phyloP scores from a whole-genome alignment of 2,888 invertebrate species.

The Bembecia ichneumoniformis region DNA sequence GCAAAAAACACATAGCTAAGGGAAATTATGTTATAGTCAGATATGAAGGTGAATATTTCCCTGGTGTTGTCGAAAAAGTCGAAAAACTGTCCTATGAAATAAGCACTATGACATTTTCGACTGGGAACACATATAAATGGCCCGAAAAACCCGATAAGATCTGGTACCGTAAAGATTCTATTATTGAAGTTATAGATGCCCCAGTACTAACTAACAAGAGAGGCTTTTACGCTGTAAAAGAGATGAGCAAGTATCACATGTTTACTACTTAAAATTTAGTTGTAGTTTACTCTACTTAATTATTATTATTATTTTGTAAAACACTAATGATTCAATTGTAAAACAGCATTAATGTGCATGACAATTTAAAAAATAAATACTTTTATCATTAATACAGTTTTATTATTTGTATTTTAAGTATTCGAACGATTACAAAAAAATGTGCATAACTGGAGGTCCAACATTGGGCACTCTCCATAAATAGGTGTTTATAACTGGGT shows the following conservation, averaged over 20 bases:
- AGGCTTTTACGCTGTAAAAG: conserved; percentile 6
- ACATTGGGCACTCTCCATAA: no score
- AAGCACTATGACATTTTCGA: conserved; percentile 6
- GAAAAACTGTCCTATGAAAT: conserved; percentile 3
- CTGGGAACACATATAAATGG: conserved; percentile 7
- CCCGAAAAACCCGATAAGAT: conserved; percentile 7
- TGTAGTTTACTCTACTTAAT: no score
- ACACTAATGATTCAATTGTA: no score
- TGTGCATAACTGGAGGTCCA: no score
- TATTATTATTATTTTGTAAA: no score
- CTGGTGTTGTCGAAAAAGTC: conserved; percentile 2
- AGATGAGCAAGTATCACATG: conserved; percentile 6
- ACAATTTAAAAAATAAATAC: no score
- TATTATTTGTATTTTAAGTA: no score
- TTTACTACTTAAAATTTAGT: no score
- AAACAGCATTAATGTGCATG: no score
- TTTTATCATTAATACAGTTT: no score
- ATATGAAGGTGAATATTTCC: conserved; percentile 4
- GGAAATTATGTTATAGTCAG: conserved; percentile 2
- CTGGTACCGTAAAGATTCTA: conserved; percentile 5
- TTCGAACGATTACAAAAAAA: no score
- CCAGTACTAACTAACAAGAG: conserved; percentile 6
- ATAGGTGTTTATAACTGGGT: no score
- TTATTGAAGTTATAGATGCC: conserved; percentile 1
- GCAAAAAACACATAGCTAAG: neutral